A percentile compares a stretch with the other conserved stretches of the same genome.
Evolutionary conservation across 2,113 vertebrate genomes (phyloP).

Genomic region (Ochotona princeps): DNA sequence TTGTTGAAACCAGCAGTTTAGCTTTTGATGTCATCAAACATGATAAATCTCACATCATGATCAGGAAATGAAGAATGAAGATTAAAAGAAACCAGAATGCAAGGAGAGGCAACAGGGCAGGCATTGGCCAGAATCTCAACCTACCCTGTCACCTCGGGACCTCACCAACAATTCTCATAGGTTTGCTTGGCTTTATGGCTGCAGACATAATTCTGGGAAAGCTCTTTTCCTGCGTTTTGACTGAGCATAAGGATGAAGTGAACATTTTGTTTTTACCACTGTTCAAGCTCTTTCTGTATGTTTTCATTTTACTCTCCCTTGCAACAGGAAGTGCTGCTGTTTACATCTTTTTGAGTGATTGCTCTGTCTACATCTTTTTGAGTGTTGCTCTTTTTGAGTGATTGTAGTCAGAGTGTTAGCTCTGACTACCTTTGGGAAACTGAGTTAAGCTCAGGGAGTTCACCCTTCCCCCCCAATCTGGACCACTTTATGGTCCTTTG

Average conservation of each 20-base stretch:
- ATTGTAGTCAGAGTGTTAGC: too few species aligned
- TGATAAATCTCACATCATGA: background rate
- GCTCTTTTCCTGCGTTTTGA: background rate
- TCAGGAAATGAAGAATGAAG: background rate
- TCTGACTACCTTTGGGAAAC: background rate
- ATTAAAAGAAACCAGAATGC: accelerated
- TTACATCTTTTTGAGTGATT: too few species aligned
- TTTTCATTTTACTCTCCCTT: background rate
- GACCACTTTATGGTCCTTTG: too few species aligned
- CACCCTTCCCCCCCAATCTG: background rate
- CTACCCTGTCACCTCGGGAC: accelerated
- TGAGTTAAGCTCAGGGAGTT: accelerated
- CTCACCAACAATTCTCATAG: accelerated
- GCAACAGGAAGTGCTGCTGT: accelerated
- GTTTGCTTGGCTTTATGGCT: background rate
- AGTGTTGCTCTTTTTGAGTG: too few species aligned
- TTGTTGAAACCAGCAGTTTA: background rate
- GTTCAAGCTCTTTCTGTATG: background rate
- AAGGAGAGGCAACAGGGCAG: background rate
- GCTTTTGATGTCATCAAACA: background rate
- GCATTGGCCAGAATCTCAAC: background rate
- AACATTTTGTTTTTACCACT: too few species aligned
- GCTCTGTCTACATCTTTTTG: too few species aligned
- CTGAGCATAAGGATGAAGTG: background rate
- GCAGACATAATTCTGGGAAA: background rate